Conservation (phyloP, 1,140 invertebrate species). For the Ruditapes philippinarum region DNA sequence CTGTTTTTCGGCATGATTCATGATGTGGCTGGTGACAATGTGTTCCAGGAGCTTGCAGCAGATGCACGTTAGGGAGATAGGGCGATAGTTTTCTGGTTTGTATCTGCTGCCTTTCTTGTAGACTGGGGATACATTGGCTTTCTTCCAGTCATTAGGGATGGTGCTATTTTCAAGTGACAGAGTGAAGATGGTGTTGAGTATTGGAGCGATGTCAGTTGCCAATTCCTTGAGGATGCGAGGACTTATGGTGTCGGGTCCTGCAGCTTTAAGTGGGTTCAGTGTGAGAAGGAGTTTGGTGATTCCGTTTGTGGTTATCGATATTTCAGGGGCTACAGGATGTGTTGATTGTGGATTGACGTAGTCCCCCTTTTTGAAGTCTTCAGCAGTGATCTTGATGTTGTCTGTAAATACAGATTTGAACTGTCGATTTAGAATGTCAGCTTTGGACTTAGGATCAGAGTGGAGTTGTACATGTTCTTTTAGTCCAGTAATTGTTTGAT, state of each 20-base stretch:
- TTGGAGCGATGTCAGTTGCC: neutral
- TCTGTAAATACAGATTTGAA: constrained; percentile 28
- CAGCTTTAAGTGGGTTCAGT: constrained; percentile 47
- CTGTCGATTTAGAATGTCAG: constrained; percentile 52
- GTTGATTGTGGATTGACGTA: neutral
- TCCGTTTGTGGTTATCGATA: neutral
- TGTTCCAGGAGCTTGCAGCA: constrained; percentile 69
- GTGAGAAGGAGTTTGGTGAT: constrained; percentile 24
- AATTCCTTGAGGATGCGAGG: constrained; percentile 48
- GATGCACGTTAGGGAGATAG: constrained; percentile 66
- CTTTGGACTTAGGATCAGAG: constrained; percentile 29
- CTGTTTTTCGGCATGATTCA: constrained; percentile 23
- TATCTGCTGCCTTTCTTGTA: constrained; percentile 66
- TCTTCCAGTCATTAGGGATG: constrained; percentile 40
- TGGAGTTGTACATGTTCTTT: neutral
- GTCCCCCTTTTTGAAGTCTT: neutral
- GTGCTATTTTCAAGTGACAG: neutral
- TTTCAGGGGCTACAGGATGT: neutral
- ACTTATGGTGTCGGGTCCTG: constrained; percentile 54
- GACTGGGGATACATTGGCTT: constrained; percentile 48
- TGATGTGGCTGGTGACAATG: constrained; percentile 43
- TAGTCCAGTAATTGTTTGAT: constrained; percentile 17
- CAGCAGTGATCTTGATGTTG: neutral
- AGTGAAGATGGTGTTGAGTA: neutral
- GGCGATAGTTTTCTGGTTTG: constrained; percentile 59